These are phyloP conservation scores for Linyphia triangularis DNA, from an alignment of 2,888 invertebrate species.

Conservation along the genomic window DNA sequence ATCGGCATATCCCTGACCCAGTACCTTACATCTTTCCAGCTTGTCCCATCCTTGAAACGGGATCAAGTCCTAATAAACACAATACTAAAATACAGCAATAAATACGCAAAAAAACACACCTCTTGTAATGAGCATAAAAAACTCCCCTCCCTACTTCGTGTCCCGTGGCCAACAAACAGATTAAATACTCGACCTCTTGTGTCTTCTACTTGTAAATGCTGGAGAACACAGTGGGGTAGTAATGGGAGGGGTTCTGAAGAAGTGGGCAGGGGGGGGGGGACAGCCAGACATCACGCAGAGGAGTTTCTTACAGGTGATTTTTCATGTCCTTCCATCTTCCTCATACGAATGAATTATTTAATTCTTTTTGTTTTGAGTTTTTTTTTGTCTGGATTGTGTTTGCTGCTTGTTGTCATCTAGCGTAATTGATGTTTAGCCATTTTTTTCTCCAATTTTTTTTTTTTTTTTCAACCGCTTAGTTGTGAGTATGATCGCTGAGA, in stretches of 20 bases:
- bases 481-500: too few species aligned
- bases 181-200: neutral
- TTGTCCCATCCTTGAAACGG: neutral
- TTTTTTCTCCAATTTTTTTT: too few species aligned
- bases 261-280: too few species aligned
- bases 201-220: neutral
- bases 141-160: neutral
- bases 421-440: too few species aligned
- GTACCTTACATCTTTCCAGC: neutral
- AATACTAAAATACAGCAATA: neutral
- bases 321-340: neutral
- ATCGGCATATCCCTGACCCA: neutral
- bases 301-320: neutral
- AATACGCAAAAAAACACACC: neutral
- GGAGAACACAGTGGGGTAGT: neutral
- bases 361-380: neutral
- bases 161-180: neutral
- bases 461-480: too few species aligned
- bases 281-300: neutral
- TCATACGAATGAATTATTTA: too few species aligned
- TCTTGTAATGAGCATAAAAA: neutral
- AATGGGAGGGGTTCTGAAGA: too few species aligned
- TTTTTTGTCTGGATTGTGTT: neutral
- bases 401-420: neutral
- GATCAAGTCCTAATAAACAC: too few species aligned